phyloP scores from a whole-genome alignment of 23 tunicate species.

The Halocynthia roretzi region DNA sequence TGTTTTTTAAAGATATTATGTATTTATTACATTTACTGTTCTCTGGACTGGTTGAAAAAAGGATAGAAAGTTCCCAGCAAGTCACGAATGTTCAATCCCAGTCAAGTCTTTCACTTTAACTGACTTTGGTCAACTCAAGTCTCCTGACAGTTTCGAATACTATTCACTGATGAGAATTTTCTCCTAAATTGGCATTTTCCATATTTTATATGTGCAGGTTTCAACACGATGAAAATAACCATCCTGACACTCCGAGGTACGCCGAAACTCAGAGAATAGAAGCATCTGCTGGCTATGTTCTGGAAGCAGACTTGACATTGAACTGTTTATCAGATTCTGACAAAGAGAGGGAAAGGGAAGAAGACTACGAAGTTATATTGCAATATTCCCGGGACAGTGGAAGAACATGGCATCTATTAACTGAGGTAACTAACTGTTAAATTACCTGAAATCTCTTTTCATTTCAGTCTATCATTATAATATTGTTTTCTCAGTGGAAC shows the following conservation, averaged over 20 bases:
- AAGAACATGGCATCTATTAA: slow-evolving; percentile 45
- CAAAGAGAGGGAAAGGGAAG: background rate
- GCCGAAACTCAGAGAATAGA: slow-evolving; percentile 86
- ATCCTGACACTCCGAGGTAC: slow-evolving; percentile 25
- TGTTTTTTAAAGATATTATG: background rate
- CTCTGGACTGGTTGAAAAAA: background rate
- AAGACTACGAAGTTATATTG: slow-evolving; percentile 13
- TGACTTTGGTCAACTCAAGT: too few species aligned
- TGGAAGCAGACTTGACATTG: slow-evolving; percentile 65
- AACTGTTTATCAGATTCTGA: slow-evolving; percentile 29
- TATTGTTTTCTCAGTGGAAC: slow-evolving; percentile 12
- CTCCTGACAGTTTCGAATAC: too few species aligned
- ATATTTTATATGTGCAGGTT: too few species aligned
- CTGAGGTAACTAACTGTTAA: slow-evolving; percentile 20
- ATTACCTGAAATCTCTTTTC: background rate
- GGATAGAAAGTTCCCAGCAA: background rate
- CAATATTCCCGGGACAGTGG: slow-evolving; percentile 74
- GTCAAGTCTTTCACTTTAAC: too few species aligned
- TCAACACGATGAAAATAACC: background rate
- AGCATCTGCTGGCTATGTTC: slow-evolving; percentile 63
- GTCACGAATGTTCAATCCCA: background rate
- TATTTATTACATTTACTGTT: background rate
- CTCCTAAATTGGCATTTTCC: background rate
- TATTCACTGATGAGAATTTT: background rate
- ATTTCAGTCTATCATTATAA: background rate